A percentile compares a stretch with the other conserved stretches of the same genome.
Conservation (phyloP, 2,888 invertebrate genomes). For the Horisme vitalbata region DNA sequence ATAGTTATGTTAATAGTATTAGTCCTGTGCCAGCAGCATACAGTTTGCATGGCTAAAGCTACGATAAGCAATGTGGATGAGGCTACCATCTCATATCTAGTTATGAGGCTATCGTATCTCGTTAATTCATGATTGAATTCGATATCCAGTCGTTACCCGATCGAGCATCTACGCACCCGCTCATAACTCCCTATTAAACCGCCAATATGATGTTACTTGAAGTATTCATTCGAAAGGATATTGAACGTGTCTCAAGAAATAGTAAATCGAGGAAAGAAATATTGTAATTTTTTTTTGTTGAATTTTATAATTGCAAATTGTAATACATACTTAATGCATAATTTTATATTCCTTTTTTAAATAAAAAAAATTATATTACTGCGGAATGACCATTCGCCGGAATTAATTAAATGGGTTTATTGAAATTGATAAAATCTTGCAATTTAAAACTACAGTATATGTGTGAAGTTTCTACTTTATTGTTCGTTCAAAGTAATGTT, state of each 20-base stretch:
- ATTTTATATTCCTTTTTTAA: too few species aligned
- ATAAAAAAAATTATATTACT: too few species aligned
- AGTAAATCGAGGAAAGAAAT: neutral
- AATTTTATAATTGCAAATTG: too few species aligned
- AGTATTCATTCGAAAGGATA: neutral
- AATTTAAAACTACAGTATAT: too few species aligned
- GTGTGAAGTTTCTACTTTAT: too few species aligned
- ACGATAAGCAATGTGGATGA: slow-evolving; percentile 27
- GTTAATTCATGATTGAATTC: slow-evolving; percentile 31
- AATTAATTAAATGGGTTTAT: too few species aligned
- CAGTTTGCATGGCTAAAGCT: slow-evolving; percentile 24
- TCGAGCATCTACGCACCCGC: slow-evolving; percentile 16
- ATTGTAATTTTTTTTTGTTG: neutral
- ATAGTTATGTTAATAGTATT: too few species aligned
- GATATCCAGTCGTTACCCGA: slow-evolving; percentile 23
- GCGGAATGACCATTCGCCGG: too few species aligned
- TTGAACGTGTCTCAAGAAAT: neutral
- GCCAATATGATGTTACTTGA: slow-evolving; percentile 8
- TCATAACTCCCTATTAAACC: slow-evolving; percentile 6
- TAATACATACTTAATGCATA: too few species aligned
- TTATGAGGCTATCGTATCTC: slow-evolving; percentile 25
- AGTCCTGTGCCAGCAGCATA: too few species aligned
- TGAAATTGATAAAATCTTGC: too few species aligned
- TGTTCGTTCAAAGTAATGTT: too few species aligned
- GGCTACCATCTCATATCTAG: slow-evolving; percentile 22